Evolutionary conservation across 2,888 invertebrate species (phyloP).

Genomic region (Rhyacophila evoluta): DNA sequence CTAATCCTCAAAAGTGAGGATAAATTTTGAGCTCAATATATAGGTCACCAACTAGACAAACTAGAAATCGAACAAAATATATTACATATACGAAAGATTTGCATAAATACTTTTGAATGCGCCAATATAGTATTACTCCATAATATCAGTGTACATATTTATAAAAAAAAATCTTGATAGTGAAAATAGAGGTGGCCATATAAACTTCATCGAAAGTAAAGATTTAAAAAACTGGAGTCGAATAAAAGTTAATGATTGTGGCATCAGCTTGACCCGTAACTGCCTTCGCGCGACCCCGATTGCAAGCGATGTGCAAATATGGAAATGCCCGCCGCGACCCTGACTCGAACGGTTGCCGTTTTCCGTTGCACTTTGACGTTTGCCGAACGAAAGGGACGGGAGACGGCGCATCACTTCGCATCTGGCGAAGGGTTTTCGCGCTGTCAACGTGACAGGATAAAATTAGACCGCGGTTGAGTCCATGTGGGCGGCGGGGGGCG

Average conservation of each 20-base stretch:
- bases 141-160: too few species aligned
- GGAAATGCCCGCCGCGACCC: not conserved
- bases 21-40: too few species aligned
- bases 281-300: slow-evolving; percentile 17
- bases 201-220: too few species aligned
- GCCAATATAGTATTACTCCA: too few species aligned
- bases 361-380: slow-evolving; percentile 8
- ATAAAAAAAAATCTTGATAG: too few species aligned
- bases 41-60: too few species aligned
- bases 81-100: too few species aligned
- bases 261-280: not conserved
- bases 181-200: too few species aligned
- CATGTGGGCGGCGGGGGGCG: slow-evolving; percentile 8
- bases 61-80: too few species aligned
- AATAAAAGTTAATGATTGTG: not conserved
- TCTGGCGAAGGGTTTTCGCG: slow-evolving; percentile 8
- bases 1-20: too few species aligned
- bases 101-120: too few species aligned
- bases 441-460: slow-evolving; percentile 16
- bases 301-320: not conserved
- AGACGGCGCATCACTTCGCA: not conserved
- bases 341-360: not conserved
- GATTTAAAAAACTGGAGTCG: too few species aligned
- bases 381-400: not conserved
- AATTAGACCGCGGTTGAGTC: slow-evolving; percentile 22